These are phyloP conservation scores for Galerucella calmariensis DNA, from an alignment of 2,888 invertebrate genomes.

Conservation along the genomic window DNA sequence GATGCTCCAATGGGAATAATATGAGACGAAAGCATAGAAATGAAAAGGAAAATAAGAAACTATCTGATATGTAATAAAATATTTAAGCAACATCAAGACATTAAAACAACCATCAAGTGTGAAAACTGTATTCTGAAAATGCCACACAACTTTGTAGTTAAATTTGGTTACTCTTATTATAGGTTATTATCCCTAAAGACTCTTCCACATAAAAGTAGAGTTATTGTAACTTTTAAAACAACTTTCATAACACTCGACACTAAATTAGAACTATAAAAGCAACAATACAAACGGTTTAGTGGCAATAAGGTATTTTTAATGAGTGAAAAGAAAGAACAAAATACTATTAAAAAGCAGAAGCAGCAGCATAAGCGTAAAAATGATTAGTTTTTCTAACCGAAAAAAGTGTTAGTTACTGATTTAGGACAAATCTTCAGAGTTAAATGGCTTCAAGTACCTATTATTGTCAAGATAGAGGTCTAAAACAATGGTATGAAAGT, in stretches of 20 bases:
- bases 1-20: too few species aligned
- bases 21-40: too few species aligned
- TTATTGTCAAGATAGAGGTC: slow-evolving; percentile 37
- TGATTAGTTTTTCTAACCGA: slow-evolving; percentile 32
- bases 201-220: background rate
- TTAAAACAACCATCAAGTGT: background rate
- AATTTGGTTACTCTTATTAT: background rate
- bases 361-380: slow-evolving; percentile 30
- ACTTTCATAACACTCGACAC: background rate
- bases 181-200: background rate
- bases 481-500: slow-evolving; percentile 41
- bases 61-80: too few species aligned
- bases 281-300: background rate
- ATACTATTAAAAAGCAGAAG: slow-evolving; percentile 31
- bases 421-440: slow-evolving; percentile 38
- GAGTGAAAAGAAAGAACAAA: slow-evolving; percentile 17
- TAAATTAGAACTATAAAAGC: background rate
- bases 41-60: too few species aligned
- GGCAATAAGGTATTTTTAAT: slow-evolving; percentile 18
- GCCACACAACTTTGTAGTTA: background rate
- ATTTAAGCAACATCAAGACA: background rate
- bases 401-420: slow-evolving; percentile 42
- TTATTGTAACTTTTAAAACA: slow-evolving; percentile 9
- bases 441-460: slow-evolving; percentile 41
- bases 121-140: background rate